Percentiles rank a stretch among this genome's conserved stretches.
These are phyloP conservation scores for Meandrusa payeni DNA, from an alignment of 2,888 invertebrate genomes.

Conservation along the genomic window DNA sequence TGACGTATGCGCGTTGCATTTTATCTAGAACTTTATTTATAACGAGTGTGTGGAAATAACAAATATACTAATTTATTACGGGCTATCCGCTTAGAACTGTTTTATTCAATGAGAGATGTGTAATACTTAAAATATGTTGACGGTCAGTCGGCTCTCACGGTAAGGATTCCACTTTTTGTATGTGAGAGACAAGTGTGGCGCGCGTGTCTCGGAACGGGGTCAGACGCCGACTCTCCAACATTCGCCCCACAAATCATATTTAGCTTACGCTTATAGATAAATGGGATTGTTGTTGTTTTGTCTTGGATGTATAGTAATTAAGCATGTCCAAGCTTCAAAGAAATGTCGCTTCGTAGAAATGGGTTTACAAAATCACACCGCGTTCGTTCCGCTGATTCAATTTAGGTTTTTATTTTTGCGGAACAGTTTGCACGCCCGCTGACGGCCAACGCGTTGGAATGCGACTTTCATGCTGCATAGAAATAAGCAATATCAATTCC, in stretches of 20 bases:
- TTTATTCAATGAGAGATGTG: not conserved
- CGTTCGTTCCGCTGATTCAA: not conserved
- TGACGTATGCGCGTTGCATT: slow-evolving; percentile 19
- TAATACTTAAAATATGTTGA: slow-evolving; percentile 1
- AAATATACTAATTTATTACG: slow-evolving; percentile 4
- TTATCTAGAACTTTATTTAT: slow-evolving; percentile 16
- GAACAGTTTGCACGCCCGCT: slow-evolving; percentile 2
- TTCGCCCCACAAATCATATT: slow-evolving; percentile 72
- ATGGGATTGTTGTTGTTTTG: slow-evolving; percentile 62
- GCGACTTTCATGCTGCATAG: slow-evolving; percentile 7
- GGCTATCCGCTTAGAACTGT: not conserved
- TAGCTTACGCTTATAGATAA: slow-evolving; percentile 60
- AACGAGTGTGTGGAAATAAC: slow-evolving; percentile 8
- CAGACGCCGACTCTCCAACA: slow-evolving; percentile 52
- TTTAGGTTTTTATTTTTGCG: slow-evolving; percentile 16
- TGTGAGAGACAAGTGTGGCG: slow-evolving; percentile 31
- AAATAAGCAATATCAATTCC: slow-evolving; percentile 16
- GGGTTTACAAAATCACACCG: not conserved
- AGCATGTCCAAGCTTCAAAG: slow-evolving; percentile 47
- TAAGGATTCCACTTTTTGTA: slow-evolving; percentile 27
- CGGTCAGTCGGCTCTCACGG: slow-evolving; percentile 3
- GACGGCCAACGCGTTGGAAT: slow-evolving; percentile 16
- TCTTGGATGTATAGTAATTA: slow-evolving; percentile 53
- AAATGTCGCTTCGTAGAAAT: slow-evolving; percentile 5
- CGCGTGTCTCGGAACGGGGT: slow-evolving; percentile 50